A percentile compares a stretch with the other conserved stretches of the same genome.
These are phyloP conservation scores for Schlechtendalia chinensis DNA, from an alignment of 1,140 invertebrate species.

Conservation along the genomic window DNA sequence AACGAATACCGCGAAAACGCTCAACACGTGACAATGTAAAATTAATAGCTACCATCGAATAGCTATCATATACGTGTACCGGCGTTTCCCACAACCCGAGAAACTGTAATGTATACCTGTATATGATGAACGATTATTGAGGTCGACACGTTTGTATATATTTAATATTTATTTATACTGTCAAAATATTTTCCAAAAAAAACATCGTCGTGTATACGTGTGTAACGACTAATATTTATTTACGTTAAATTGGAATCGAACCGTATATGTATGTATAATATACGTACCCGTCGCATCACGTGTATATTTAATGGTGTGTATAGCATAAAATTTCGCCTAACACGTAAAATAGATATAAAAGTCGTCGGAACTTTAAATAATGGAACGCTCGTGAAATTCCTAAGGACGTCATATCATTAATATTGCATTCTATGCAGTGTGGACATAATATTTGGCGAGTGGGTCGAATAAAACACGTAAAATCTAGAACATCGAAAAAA, in stretches of 20 bases:
- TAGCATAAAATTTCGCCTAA: not conserved
- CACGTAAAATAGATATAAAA: not conserved
- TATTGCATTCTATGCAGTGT: not conserved
- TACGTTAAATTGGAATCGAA: conserved; percentile 14
- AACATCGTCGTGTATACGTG: not conserved
- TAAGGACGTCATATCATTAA: conserved; percentile 6
- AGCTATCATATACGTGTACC: not conserved
- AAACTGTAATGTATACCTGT: not conserved
- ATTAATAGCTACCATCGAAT: conserved; percentile 30
- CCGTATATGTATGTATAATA: not conserved
- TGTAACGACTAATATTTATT: not conserved
- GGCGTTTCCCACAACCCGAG: conserved; percentile 10
- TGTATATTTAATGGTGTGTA: not conserved
- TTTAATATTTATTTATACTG: not conserved
- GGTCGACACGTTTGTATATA: not conserved
- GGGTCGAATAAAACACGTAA: not conserved
- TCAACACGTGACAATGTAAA: conserved; percentile 34
- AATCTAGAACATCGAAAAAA: not conserved
- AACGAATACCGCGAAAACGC: conserved; percentile 31
- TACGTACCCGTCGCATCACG: not conserved
- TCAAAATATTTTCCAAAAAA: conserved; percentile 7
- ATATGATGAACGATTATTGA: conserved; percentile 23
- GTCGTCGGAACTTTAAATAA: not conserved
- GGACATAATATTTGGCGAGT: not conserved
- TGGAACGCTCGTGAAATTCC: not conserved